Percentiles rank a stretch among this genome's conserved stretches.
phyloP scores from a whole-genome alignment of 1,140 invertebrate species.

The Calliphora vicina region DNA sequence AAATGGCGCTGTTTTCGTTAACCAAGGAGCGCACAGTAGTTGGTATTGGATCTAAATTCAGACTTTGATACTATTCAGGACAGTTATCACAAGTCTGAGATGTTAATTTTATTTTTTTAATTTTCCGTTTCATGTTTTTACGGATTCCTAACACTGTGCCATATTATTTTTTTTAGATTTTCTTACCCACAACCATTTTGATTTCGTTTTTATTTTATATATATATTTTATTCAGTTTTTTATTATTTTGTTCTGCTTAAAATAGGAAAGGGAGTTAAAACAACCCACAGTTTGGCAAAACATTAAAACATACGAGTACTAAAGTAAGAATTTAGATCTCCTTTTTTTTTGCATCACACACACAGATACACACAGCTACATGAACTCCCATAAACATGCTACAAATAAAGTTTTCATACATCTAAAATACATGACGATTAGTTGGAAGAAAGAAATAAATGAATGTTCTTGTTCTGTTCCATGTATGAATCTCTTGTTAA shows the following conservation, averaged over 20 bases:
- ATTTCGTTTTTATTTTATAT: neutral
- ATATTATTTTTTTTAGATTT: neutral
- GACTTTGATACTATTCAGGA: too few species aligned
- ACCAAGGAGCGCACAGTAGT: neutral
- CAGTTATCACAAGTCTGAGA: too few species aligned
- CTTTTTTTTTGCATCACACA: neutral
- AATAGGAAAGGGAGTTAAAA: too few species aligned
- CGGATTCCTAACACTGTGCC: neutral
- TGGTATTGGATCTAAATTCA: neutral
- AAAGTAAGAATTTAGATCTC: neutral
- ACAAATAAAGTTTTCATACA: conserved; percentile 9
- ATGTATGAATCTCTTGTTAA: neutral
- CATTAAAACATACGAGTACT: neutral
- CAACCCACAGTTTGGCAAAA: neutral
- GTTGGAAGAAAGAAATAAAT: neutral
- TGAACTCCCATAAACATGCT: neutral
- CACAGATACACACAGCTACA: neutral
- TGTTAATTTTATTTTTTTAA: too few species aligned
- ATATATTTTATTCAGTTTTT: conserved; percentile 1
- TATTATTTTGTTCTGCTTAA: neutral
- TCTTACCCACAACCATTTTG: neutral
- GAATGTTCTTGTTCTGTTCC: neutral
- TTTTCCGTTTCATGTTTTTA: neutral
- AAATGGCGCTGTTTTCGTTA: neutral
- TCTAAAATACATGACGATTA: neutral